Base-by-base conservation (phyloP, 2,113 vertebrate genomes). In the Falcunculus frontatus region DNA sequence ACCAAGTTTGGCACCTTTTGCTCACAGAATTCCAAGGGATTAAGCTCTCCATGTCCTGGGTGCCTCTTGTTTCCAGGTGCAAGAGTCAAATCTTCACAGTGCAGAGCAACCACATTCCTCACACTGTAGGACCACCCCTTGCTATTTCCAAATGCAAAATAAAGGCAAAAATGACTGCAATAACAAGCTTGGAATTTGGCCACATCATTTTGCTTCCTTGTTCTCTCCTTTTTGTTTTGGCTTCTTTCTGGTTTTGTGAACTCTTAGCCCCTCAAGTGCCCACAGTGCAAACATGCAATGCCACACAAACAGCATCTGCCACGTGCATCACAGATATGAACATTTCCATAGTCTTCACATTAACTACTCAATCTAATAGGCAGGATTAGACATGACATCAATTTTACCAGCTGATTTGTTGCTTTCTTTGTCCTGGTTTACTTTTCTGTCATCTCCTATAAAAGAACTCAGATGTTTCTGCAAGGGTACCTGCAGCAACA, bases 201-300 rank as follows among this genome's bases (percentile, higher is more conserved):
- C 15, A 56, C 13, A 4, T 39, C 5, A 4, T 52, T 87, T 84
- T 63, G 7, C 25, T 73, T 78, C 26, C 19, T 3, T 32, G 4
- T 19, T 73, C 12, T 47, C 30, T 41, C n/a, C 30, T 84, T 19
- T 18, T 33, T 74, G 8, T 22, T 69, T 15, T 26, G 19, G 25
- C 5, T 81, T 68, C n/a, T 53, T 70, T 55, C 23, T 50, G 21
- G 13, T 22, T 68, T 35, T 49, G 49, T 29, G 55, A 46, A 50
- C 27, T n/a, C 44, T 39, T 27, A 35, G 33, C 12, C 53, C 30
- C 18, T 56, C 37, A 27, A 12, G 29, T 25, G 26, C 33, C 63
- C 12, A 5, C 0, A 44, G 19, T 23, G 37, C 52, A 47, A 55
- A 72, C 0, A 2, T 11, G 17, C 29, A 75, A 25, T 6, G 18